Percentiles rank a stretch among this genome's conserved stretches.
Conservation (phyloP, 2,797 vertebrate genomes). For the Centroberyx gerrardi region DNA sequence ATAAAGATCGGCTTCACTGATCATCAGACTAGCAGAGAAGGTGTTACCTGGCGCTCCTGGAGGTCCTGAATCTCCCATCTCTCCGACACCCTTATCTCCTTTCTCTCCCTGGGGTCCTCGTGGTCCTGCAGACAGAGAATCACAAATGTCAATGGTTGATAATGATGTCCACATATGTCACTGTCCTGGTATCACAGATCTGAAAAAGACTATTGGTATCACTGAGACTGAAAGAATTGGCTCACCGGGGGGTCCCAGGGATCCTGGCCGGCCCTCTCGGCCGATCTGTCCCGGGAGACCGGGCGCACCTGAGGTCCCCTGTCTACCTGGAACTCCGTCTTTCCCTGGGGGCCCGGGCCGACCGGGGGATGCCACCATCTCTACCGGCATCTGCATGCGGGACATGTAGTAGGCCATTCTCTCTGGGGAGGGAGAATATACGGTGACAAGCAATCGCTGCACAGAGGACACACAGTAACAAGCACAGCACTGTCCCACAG, state of each 20-base stretch:
- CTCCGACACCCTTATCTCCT: slow-evolving; percentile 92
- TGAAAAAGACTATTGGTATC: slow-evolving; percentile 2
- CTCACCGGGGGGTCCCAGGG: slow-evolving; percentile 90
- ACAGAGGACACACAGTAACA: not conserved
- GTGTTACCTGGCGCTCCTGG: slow-evolving; percentile 92
- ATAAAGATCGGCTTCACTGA: not conserved
- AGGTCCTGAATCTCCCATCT: slow-evolving; percentile 93
- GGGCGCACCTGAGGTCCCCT: slow-evolving; percentile 88
- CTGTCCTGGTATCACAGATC: not conserved
- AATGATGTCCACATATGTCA: not conserved
- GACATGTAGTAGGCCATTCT: slow-evolving; percentile 97
- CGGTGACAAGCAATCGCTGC: slow-evolving; percentile 10
- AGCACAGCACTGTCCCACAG: slow-evolving; percentile 21
- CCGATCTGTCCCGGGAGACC: slow-evolving; percentile 94
- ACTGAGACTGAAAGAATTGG: not conserved
- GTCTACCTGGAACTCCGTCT: slow-evolving; percentile 88
- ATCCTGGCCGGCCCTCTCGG: slow-evolving; percentile 92
- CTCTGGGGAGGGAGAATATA: slow-evolving; percentile 83
- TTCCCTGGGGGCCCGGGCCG: slow-evolving; percentile 95
- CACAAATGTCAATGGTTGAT: not conserved
- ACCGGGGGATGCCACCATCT: slow-evolving; percentile 91
- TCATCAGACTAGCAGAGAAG: not conserved
- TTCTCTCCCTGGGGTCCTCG: slow-evolving; percentile 91
- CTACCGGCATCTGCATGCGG: slow-evolving; percentile 90
- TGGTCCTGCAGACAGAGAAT: slow-evolving; percentile 82